Evolutionary conservation across 2,888 invertebrate genomes (phyloP).

Genomic region (Morpho helenor): DNA sequence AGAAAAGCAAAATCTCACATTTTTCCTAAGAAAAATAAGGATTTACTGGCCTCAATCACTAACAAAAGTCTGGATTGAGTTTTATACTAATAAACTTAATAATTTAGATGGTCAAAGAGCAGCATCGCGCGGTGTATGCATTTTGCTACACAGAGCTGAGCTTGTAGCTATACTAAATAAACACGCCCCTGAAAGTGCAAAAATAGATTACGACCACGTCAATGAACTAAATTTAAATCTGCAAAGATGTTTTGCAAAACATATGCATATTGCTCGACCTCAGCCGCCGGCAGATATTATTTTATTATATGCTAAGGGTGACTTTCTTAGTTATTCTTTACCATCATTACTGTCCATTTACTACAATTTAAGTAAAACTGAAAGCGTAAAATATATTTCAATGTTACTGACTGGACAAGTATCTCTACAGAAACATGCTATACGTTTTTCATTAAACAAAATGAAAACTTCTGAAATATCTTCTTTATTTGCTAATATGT

Average conservation of each 20-base stretch:
- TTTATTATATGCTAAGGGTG: constrained; percentile 53
- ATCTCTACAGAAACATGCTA: constrained; percentile 58
- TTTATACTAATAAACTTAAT: constrained; percentile 37
- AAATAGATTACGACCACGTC: constrained; percentile 47
- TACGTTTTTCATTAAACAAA: constrained; percentile 47
- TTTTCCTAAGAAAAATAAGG: constrained; percentile 45
- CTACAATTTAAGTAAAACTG: constrained; percentile 42
- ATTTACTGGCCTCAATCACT: constrained; percentile 51
- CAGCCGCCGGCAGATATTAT: constrained; percentile 46
- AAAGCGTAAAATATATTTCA: constrained; percentile 38
- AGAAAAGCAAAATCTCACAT: constrained; percentile 33
- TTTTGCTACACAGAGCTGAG: constrained; percentile 37
- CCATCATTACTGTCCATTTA: constrained; percentile 54
- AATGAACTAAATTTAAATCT: constrained; percentile 46
- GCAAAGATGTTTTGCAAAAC: constrained; percentile 51
- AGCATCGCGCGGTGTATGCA: constrained; percentile 44
- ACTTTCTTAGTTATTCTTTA: constrained; percentile 53
- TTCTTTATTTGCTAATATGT: constrained; percentile 41
- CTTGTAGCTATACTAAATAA: constrained; percentile 41
- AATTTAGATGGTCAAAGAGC: constrained; percentile 40
- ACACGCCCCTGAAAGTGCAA: constrained; percentile 46
- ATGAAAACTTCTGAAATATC: constrained; percentile 39
- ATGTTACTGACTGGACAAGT: constrained; percentile 47
- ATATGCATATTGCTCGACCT: constrained; percentile 57
- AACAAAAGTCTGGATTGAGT: constrained; percentile 38